Evolutionary conservation across 1,140 invertebrate genomes (phyloP), one percentile per base, ranked within the genome.

Genomic region (Liolophura sinensis): DNA sequence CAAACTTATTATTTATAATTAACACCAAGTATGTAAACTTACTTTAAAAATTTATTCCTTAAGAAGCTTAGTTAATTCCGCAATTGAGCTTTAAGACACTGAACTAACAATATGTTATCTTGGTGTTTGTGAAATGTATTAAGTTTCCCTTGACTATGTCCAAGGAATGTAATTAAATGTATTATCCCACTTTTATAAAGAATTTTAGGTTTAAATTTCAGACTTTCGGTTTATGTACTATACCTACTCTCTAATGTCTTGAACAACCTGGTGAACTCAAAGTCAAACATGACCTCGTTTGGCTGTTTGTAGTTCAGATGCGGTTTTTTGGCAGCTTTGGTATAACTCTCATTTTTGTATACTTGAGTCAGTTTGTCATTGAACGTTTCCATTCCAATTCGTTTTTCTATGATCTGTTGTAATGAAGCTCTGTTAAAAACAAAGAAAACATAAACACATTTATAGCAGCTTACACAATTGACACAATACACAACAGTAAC

Each of bases 331-430:
- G 93, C 89, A 40, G 96, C 93, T 79, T 90, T 89, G 46, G 92
- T 93, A 85, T 98, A 99, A 46, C 90, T 88, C 85, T 99, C 96
- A 77, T 95, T 93, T 65, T 92, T 90, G 0, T 91, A 90, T 50
- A 99, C 91, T 68, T 94, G 91, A 58, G 89, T 89, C 58, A 99
- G 87, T 78, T 93, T 95, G 73, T 94, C 91, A 64, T 91, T 88
- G 84, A 96, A 96, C 51, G 89, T 90, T 83, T 99, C 97, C 56
- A 94, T 85, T 14, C 96, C 96, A 68, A 99, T 93, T 68, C 97
- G 87, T 77, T 96, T 96, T 60, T 92, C 90, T 22, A 99, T 90
- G 66, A 99, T 86, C 80, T 95, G 91, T 48, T 89, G 88, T 11
- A 99, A 86, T 72, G 91, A 90, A 62, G 93, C 92, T 84, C 91